These are phyloP conservation scores for Hypomecis punctinalis DNA, from an alignment of 2,888 invertebrate genomes.

Conservation along the genomic window DNA sequence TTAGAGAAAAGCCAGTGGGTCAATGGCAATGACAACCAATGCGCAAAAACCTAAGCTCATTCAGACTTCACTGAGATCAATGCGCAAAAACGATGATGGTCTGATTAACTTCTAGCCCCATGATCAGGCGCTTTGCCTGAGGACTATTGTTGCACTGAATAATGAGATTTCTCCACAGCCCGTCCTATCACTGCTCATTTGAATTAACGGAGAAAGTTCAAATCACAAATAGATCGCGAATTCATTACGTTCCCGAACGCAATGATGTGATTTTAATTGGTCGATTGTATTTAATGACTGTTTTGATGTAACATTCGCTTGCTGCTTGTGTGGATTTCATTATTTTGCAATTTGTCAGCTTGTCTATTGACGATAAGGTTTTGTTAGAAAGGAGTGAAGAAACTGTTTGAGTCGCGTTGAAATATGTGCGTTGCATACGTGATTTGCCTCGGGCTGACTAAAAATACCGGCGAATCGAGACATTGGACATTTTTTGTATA, in stretches of 20 bases:
- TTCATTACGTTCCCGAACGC: conserved; percentile 50
- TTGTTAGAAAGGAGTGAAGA: conserved; percentile 6
- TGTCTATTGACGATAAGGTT: conserved; percentile 12
- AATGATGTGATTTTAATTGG: conserved; percentile 63
- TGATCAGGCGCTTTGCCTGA: conserved; percentile 42
- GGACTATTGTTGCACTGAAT: conserved; percentile 50
- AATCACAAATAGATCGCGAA: conserved; percentile 47
- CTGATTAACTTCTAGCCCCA: conserved; percentile 52
- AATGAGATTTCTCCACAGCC: conserved; percentile 48
- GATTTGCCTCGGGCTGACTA: neutral
- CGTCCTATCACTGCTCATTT: conserved; percentile 42
- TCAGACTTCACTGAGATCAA: conserved; percentile 57
- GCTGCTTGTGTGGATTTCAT: conserved; percentile 34
- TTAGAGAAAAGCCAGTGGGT: conserved; percentile 72
- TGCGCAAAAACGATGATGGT: conserved; percentile 56
- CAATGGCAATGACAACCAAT: conserved; percentile 65
- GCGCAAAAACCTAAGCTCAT: conserved; percentile 56
- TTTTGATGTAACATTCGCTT: conserved; percentile 41
- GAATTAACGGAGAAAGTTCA: conserved; percentile 61
- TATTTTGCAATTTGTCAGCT: conserved; percentile 38
- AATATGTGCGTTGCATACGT: conserved; percentile 2
- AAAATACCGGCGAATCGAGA: conserved; percentile 11
- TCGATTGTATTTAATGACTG: conserved; percentile 53
- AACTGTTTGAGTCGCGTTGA: conserved; percentile 3
- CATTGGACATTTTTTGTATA: conserved; percentile 7